Evolutionary conservation across 2,797 vertebrate genomes (phyloP).

Genomic region (Acanthurus tractus): DNA sequence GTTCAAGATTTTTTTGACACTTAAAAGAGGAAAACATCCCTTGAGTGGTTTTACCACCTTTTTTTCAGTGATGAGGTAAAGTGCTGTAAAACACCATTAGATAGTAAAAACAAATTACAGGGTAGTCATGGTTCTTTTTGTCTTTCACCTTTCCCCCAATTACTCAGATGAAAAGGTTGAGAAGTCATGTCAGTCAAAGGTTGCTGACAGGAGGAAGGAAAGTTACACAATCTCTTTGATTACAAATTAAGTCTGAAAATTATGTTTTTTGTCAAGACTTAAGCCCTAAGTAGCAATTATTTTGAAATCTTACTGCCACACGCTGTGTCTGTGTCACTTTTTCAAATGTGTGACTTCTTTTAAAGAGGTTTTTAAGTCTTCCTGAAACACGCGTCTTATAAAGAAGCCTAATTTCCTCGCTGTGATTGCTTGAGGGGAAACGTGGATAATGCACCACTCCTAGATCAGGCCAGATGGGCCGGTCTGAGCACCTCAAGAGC

Average conservation of each 20-base stretch:
- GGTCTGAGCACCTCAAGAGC: conserved; percentile 31
- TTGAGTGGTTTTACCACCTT: background rate
- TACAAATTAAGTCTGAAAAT: no score
- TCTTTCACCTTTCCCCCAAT: conserved; percentile 46
- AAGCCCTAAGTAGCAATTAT: background rate
- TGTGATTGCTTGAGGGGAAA: conserved; percentile 5
- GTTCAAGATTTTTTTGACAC: background rate
- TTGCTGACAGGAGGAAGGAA: background rate
- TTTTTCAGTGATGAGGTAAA: background rate
- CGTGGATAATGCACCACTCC: conserved; percentile 6
- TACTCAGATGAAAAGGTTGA: background rate
- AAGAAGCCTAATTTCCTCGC: background rate
- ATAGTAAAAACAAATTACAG: background rate
- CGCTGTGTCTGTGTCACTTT: background rate
- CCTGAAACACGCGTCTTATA: background rate
- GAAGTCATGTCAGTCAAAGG: background rate
- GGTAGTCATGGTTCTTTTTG: background rate
- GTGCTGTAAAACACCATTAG: background rate
- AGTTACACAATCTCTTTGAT: background rate
- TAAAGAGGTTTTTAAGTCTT: background rate
- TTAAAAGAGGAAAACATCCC: background rate
- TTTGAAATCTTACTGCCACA: background rate
- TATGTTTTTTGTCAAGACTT: no score
- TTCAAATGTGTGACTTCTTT: background rate
- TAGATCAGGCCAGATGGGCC: conserved; percentile 1